Base-by-base conservation (phyloP, 2,888 invertebrate species). In the Epistrophe grossulariae region DNA sequence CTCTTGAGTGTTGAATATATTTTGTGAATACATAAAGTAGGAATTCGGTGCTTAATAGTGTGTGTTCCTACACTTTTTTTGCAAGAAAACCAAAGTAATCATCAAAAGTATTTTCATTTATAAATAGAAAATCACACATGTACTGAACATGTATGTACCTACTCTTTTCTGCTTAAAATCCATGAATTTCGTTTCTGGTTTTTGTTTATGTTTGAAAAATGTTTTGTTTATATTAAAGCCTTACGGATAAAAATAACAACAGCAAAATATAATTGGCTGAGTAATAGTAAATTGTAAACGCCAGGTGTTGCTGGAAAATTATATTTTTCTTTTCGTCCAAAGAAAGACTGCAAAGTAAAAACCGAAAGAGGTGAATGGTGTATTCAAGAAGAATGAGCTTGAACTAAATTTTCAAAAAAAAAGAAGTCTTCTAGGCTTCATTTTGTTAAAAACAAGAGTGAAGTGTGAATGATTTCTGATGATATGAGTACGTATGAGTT, bases 181-280 rank as follows among this genome's bases (percentile, higher is more conserved):
- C 24, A 40, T 40, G 31, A 40, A 8, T 4, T 52, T 19, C 43
- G 50, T 28, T 38, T 66, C n/a, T 59, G 66, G 57, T 17, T 55
- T 28, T 28, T 64, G n/a, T 43, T 55, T 28, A 35, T 64, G n/a
- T 43, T 78, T 60, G 66, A 13, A 55, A 79, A 83, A 73, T 79
- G 73, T 79, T 79, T 79, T 79, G 79, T 79, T 79, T 79, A 83
- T 40, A 70, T 55, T 19, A 72, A 68, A 71, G 31, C 62, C 62
- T 59, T 40, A 83, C 45, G 73, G 73, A 73, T 79, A 83, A 79
- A 79, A 79, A 70, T 73, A 83, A 60, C 68, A 48, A 57, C 40
- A 68, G 24, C 43, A 35, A 68, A 38, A 59, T 24, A n/a, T 68
- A 52, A 6, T 68, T 59, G 78, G 35, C 64, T 82, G 66, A 77